Base-by-base conservation (phyloP, 2,888 invertebrate genomes). In the Scaeva pyrastri region DNA sequence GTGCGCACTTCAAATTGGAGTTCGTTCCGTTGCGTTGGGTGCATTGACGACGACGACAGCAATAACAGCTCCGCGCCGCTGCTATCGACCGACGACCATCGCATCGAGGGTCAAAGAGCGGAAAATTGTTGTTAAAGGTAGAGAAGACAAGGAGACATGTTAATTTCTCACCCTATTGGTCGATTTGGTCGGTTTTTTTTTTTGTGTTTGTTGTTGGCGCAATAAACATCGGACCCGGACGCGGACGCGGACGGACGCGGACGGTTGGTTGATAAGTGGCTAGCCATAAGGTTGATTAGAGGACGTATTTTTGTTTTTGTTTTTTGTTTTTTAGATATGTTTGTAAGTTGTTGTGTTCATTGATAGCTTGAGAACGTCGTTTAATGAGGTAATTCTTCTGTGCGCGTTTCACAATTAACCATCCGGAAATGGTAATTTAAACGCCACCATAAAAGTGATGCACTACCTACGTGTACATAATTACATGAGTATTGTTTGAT, bases 371-470 rank as follows among this genome's bases (percentile, higher is more conserved):
- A 70, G 76, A 58, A 55, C 60, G 41, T 52, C 41, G 23, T 73
- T 83, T 83, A 78, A 73, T 82, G 73, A 74, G 73, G 62, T 70
- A 48, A 74, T 83, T 62, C 31, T 68, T 26, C 36, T 68, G 72
- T 68, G 76, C 26, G 68, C 68, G 14, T 41, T 71, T 62, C 70
- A 81, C 76, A 60, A 80, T 80, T 84, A 84, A 75, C 81, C 80
- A 73, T 62, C 81, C 85, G 85, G 85, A 85, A 85, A 85, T 85
- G 85, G 85, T 85, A 85, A 85, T 85, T 85, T 81, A 85, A 85
- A 85, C 81, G 84, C 84, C 76, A 85, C 81, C 75, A 80, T 60
- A 68, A 58, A 68, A 39, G 23, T 68, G 50, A 52, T 52, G 23
- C 39, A 68, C 31, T 39, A 58, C 16, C 19, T 39, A 60, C 21